Evolutionary conservation across 1,140 invertebrate genomes (phyloP).

Genomic region (Cotesia glomerata): DNA sequence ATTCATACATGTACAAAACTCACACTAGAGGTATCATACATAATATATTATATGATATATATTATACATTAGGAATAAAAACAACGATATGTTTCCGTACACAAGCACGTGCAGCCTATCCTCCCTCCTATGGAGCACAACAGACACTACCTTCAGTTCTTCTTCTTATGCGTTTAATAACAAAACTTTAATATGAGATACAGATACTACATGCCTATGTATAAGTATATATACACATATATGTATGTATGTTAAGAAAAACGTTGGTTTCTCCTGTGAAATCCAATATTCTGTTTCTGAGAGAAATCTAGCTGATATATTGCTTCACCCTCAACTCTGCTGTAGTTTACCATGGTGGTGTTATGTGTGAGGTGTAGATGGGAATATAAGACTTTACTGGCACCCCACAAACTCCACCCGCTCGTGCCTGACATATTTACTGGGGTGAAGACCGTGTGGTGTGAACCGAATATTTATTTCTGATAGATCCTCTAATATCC

Average conservation of each 20-base stretch:
- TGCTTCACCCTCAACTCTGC: slow-evolving; percentile 7
- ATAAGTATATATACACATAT: no score
- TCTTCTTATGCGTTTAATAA: slow-evolving; percentile 24
- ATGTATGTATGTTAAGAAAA: not conserved
- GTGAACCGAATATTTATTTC: no score
- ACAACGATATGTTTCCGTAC: not conserved
- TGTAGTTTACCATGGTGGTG: no score
- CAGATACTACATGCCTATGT: no score
- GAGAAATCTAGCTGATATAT: slow-evolving; percentile 32
- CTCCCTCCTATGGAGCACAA: not conserved
- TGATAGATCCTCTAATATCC: no score
- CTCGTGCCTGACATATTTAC: no score
- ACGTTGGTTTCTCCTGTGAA: slow-evolving; percentile 22
- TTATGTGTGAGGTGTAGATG: no score
- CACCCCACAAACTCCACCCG: not conserved
- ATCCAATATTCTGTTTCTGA: slow-evolving; percentile 33
- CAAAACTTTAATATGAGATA: slow-evolving; percentile 28
- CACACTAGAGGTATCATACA: not conserved
- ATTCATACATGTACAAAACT: not conserved
- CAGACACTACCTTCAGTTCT: not conserved
- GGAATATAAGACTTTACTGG: not conserved
- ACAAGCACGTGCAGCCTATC: slow-evolving; percentile 4
- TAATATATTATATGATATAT: not conserved
- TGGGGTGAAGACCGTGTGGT: no score
- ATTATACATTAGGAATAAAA: not conserved